Evolutionary conservation across 2,113 vertebrate genomes (phyloP).

Genomic region (Odontesthes bonariensis): DNA sequence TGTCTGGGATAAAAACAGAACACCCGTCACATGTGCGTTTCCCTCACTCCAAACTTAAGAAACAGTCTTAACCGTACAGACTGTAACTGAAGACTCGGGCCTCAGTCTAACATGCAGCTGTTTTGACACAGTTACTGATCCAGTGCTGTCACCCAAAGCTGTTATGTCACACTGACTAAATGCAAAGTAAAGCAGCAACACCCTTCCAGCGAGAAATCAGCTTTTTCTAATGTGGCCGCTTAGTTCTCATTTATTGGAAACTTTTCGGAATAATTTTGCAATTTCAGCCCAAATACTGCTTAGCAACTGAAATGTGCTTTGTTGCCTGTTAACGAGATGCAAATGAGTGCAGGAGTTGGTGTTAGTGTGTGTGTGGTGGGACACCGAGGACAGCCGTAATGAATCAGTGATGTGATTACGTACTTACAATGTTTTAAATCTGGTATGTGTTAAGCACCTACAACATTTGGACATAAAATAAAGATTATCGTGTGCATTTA

Average conservation of each 20-base stretch:
- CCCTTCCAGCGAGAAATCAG: not conserved
- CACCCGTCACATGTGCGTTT: constrained; percentile 20
- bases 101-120: constrained; percentile 18
- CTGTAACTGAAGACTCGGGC: not conserved
- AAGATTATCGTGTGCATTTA: too few relatives aligned
- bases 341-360: constrained; percentile 4
- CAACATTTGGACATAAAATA: too few relatives aligned
- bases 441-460: not conserved
- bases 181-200: constrained; percentile 9
- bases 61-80: constrained; percentile 20
- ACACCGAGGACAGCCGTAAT: not conserved
- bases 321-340: constrained; percentile 12
- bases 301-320: not conserved
- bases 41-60: not conserved
- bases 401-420: not conserved
- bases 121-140: constrained; percentile 31
- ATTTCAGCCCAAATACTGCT: constrained; percentile 37
- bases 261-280: constrained; percentile 12
- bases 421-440: too few relatives aligned
- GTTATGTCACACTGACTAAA: constrained; percentile 22
- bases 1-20: constrained; percentile 12
- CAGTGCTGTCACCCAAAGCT: constrained; percentile 9
- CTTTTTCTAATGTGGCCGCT: not conserved
- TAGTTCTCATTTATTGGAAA: not conserved
- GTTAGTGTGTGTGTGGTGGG: not conserved